Evolutionary conservation across 2,888 invertebrate species (phyloP), one percentile per base, ranked within the genome.

Genomic region (Parapristionchus giblindavisi): DNA sequence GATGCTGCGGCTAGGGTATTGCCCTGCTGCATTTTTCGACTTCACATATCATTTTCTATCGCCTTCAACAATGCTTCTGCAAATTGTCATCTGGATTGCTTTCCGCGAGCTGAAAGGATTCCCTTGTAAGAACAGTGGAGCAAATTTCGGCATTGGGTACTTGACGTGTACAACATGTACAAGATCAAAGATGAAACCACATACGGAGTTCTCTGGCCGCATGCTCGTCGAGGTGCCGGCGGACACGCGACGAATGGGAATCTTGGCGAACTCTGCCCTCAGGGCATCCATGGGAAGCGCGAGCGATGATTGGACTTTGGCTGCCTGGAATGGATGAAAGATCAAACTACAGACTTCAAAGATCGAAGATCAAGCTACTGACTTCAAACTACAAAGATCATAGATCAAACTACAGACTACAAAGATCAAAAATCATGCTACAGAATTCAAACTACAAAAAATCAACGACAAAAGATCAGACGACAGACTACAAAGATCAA

Each of bases 191-290:
- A 27, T 56, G 56, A 56, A 4, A 32, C 8, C 14, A 8, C 24
- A 8, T 32, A 74, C 75, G 73, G 77, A 77, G 66, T 81, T 81
- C 38, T 81, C 78, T 6, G 78, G 78, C 27, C 72, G 40, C 63
- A 82, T 82, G 52, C 78, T 78, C 29, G 81, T 81, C 8, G 82
- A 83, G 2, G 75, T 58, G 1, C 81, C 81, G 14, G 81, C 81
- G 0, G 78, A 78, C 0, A 68, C 68, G 3, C 71, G 21, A 21
- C 58, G 17, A 2, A 29, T 51, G 27, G 73, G 73, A n/a, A 73
- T 34, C 24, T 52, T 60, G 0, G 61, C 52, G 63, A 73, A 73
- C 21, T 60, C 61, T 24, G 60, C 63, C 1, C 48, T 36, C 29
- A 71, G 43, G 17, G 27, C 29, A 3, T 71, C 71, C 1, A 58